These are phyloP conservation scores for Drosophila anomalata DNA, from an alignment of 2,888 invertebrate species.

Conservation along the genomic window DNA sequence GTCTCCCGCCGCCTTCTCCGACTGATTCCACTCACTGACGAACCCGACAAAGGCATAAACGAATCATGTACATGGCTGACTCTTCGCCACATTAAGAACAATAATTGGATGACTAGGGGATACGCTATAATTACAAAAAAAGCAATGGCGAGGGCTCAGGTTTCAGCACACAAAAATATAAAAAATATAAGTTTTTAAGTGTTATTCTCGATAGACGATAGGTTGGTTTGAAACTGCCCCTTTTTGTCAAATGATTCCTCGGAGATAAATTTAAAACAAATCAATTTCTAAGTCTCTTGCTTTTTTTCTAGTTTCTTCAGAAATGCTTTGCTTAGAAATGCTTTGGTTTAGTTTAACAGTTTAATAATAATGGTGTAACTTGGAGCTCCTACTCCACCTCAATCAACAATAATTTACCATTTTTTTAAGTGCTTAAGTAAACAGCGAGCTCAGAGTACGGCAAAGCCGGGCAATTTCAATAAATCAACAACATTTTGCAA, in stretches of 20 bases:
- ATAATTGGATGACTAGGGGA: neutral
- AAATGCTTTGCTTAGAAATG: slow-evolving; percentile 1
- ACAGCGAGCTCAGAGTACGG: slow-evolving; percentile 11
- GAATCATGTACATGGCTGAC: slow-evolving; percentile 82
- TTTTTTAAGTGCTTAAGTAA: slow-evolving; percentile 50
- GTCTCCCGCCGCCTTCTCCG: slow-evolving; percentile 11
- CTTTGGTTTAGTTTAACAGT: slow-evolving; percentile 61
- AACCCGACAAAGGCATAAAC: slow-evolving; percentile 82
- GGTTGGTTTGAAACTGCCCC: no score
- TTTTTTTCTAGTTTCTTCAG: neutral
- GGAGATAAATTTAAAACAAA: no score
- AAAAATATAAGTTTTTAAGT: no score
- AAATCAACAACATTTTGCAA: slow-evolving; percentile 51
- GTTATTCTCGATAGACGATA: no score
- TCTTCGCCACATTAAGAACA: slow-evolving; percentile 45
- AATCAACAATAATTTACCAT: slow-evolving; percentile 5
- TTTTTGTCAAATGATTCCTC: no score
- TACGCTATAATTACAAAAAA: neutral
- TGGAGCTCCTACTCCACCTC: slow-evolving; percentile 34
- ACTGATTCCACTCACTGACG: slow-evolving; percentile 37
- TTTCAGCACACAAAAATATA: no score
- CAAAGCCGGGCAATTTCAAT: slow-evolving; percentile 48
- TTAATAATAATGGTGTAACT: slow-evolving; percentile 78
- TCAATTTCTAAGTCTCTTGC: no score
- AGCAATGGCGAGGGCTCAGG: no score